Evolutionary conservation across 2,888 invertebrate genomes (phyloP), one percentile per base, ranked within the genome.

Genomic region (Poecilobothrus nobilitatus): DNA sequence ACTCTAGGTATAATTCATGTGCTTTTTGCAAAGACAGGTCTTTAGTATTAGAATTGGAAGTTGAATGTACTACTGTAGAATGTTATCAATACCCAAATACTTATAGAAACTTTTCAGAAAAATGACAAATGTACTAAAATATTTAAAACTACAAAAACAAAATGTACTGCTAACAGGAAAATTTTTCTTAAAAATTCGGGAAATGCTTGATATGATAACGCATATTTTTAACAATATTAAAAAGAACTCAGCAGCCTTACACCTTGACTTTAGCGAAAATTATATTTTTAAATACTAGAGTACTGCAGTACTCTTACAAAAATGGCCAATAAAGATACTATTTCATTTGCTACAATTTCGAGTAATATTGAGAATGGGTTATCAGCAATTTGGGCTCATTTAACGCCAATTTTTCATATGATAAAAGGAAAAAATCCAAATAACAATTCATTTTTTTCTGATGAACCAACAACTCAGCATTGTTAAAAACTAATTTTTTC

Each of bases 211-310:
- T 61, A 18, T 61, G n/a, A 61, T 18, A n/a, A 61, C 15, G n/a
- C 61, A 61, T 61, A n/a, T 61, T 61, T 61, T 61, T 61, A 61
- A 61, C n/a, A 61, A 61, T n/a, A 3, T 61, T 6, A 61, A 61
- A 34, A 5, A 5, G 8, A 34, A 34, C n/a, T 61, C 66, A 68
- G 33, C 62, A 33, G 44, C 37, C 10, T 15, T 68, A 2, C 68
- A 68, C 62, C 61, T 68, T 37, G 66, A 68, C 61, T 68, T 68
- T 20, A 68, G 68, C 53, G 68, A 66, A 66, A 68, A 68, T 62
- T 68, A 66, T n/a, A 64, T n/a, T 44, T 68, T 62, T 21, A 68
- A 68, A 53, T 34, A 33, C 1, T 7, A 15, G 15, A 7, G 33
- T 33, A 27, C 27, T 10, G 27, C 27, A 2, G 22, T 61, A 1